A percentile compares a stretch with the other conserved stretches of the same genome.
Evolutionary conservation across 2,888 invertebrate species (phyloP).

Genomic region (Sphinx pinastri): DNA sequence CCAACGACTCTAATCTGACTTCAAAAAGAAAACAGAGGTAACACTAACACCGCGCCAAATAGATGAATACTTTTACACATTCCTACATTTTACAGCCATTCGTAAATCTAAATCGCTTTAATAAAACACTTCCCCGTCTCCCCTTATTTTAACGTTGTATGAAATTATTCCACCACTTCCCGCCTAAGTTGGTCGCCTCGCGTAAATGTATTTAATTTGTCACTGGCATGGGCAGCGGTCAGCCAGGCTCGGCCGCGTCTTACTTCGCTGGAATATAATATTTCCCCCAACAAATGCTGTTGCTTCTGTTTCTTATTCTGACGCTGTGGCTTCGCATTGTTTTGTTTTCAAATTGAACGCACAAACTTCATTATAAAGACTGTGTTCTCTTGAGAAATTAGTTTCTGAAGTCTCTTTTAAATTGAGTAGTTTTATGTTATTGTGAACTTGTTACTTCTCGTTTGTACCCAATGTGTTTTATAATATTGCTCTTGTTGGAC

Average conservation of each 20-base stretch:
- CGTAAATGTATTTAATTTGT: conserved; percentile 72
- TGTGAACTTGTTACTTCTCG: conserved; percentile 22
- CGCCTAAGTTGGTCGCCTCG: conserved; percentile 45
- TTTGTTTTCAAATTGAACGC: conserved; percentile 48
- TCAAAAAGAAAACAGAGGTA: neutral
- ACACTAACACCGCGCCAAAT: neutral
- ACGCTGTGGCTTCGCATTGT: conserved; percentile 34
- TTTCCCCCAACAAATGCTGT: conserved; percentile 31
- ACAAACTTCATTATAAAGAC: conserved; percentile 42
- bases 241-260: conserved; percentile 51
- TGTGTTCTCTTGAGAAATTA: conserved; percentile 36
- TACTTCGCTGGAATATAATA: conserved; percentile 51
- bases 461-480: conserved; percentile 14
- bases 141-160: conserved; percentile 20
- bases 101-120: conserved; percentile 1
- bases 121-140: conserved; percentile 13
- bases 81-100: conserved; percentile 7
- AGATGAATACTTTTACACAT: conserved; percentile 13
- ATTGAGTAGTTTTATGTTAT: conserved; percentile 28
- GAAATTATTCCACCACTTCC: conserved; percentile 26
- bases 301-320: conserved; percentile 40
- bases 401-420: conserved; percentile 32
- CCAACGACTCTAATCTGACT: neutral
- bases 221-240: conserved; percentile 54
- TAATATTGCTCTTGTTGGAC: conserved; percentile 7